Evolutionary conservation across 1,140 invertebrate species (phyloP).

Genomic region (Polypedilum vanderplanki): DNA sequence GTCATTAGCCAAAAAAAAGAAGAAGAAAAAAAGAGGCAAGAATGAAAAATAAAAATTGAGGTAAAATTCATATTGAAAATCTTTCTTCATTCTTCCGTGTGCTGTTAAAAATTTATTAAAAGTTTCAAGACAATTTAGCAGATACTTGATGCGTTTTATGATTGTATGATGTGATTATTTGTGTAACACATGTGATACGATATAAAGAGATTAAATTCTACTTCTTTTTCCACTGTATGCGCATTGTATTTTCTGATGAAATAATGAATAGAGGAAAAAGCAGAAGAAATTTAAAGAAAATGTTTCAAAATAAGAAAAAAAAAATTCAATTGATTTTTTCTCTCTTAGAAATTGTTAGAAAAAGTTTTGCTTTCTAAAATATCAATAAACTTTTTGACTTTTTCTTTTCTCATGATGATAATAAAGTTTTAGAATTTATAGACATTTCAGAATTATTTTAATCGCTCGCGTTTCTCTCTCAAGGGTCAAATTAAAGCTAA

Average conservation of each 20-base stretch:
- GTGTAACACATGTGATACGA: conserved; percentile 3
- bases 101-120: neutral
- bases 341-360: neutral
- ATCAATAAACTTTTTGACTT: neutral
- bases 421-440: conserved; percentile 8
- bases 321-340: neutral
- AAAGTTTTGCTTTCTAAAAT: neutral
- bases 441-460: conserved; percentile 12
- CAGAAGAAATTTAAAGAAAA: neutral
- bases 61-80: neutral
- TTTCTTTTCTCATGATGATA: neutral
- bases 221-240: neutral
- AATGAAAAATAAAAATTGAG: neutral
- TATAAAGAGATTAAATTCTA: conserved; percentile 10
- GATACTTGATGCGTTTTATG: neutral
- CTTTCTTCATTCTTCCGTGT: neutral
- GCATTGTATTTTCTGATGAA: neutral
- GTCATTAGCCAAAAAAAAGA: neutral
- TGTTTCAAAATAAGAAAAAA: neutral
- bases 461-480: neutral
- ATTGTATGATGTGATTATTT: neutral
- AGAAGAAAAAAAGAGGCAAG: neutral
- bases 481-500: neutral
- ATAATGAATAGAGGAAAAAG: too few relatives aligned
- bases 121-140: neutral